Conservation (phyloP, 2,113 vertebrate species). For the Aepyceros melampus region DNA sequence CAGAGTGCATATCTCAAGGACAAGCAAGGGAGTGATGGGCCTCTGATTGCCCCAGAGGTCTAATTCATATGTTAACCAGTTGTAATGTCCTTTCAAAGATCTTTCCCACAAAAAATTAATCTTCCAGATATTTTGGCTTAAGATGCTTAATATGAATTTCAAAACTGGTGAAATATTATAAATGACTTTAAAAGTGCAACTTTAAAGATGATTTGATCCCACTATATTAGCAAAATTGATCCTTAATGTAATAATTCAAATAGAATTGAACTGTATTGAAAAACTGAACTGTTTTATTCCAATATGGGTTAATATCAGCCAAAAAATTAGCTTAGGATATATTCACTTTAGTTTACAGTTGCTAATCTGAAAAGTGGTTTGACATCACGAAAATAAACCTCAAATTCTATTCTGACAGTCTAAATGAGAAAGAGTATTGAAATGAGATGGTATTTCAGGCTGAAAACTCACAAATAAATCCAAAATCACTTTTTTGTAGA, state of each 20-base stretch:
- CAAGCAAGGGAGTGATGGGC: neutral
- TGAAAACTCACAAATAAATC: slow-evolving; percentile 4
- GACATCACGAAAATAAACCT: neutral
- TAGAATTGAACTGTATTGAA: neutral
- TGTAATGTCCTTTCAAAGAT: neutral
- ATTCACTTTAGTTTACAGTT: neutral
- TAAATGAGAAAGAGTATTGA: neutral
- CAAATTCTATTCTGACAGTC: neutral
- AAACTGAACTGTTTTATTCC: neutral
- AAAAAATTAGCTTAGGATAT: neutral
- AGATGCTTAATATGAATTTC: neutral
- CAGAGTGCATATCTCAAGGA: neutral
- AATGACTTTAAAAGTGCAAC: neutral
- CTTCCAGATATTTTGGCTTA: neutral
- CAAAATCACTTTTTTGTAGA: neutral
- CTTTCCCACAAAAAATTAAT: neutral
- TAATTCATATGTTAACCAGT: neutral
- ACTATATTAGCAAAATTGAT: neutral
- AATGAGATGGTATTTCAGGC: neutral
- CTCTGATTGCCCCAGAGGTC: neutral
- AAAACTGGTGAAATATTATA: neutral
- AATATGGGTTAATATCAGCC: neutral
- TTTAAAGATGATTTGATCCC: neutral
- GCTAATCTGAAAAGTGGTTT: neutral
- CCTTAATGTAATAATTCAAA: neutral